phyloP scores from a whole-genome alignment of 2,113 vertebrate species.

The Sapayoa aenigma region DNA sequence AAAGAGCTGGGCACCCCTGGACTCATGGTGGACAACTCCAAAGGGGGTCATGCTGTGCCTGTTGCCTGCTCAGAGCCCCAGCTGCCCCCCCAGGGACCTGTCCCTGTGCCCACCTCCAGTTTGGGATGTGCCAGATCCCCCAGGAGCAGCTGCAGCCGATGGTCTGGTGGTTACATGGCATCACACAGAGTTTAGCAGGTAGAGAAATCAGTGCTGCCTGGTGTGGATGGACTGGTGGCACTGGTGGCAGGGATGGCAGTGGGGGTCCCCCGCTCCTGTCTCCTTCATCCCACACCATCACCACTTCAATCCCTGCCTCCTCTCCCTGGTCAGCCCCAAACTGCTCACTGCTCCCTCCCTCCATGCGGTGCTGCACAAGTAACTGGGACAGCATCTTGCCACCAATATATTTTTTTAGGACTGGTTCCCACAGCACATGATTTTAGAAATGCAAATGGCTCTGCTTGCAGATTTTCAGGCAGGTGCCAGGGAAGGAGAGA shows the following conservation, averaged over 20 bases:
- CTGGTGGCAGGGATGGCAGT: neutral
- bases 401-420: neutral
- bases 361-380: neutral
- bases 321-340: neutral
- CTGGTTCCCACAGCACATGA: neutral
- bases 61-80: accelerated
- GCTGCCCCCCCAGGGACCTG: neutral
- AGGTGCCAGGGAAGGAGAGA: neutral
- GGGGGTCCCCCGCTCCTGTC: neutral
- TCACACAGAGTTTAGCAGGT: neutral
- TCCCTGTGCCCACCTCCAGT: neutral
- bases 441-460: constrained; percentile 17
- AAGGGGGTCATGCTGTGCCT: neutral
- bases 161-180: neutral
- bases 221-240: neutral
- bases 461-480: constrained; percentile 1
- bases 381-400: neutral
- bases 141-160: accelerated
- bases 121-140: neutral
- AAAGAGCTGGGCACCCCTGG: neutral
- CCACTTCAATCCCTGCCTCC: accelerated
- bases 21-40: accelerated
- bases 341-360: neutral
- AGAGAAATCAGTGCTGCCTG: accelerated
- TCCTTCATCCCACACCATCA: neutral